A percentile compares a stretch with the other conserved stretches of the same genome.
These are phyloP conservation scores for Fulmarus glacialis DNA, from an alignment of 2,113 vertebrate genomes.

Conservation along the genomic window DNA sequence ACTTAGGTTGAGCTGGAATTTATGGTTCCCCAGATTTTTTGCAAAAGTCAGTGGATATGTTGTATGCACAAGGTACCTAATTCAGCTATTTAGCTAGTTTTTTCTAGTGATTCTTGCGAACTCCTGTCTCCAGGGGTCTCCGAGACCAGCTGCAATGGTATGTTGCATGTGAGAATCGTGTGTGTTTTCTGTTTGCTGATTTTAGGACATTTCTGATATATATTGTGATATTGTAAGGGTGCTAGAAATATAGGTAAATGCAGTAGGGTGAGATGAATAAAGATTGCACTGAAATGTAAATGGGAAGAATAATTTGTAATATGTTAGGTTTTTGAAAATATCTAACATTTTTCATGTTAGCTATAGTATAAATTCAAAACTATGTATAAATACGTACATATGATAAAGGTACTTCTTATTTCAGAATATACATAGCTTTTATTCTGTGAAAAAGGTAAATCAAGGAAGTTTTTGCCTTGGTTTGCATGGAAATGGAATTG, in stretches of 20 bases:
- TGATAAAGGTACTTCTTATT: background rate
- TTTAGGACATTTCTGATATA: background rate
- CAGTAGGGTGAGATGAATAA: background rate
- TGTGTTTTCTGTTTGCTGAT: background rate
- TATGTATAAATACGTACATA: accelerated
- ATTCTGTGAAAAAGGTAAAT: background rate
- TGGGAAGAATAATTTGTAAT: background rate
- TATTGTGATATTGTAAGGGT: background rate
- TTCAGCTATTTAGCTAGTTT: background rate
- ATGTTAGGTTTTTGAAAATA: background rate
- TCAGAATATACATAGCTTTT: background rate
- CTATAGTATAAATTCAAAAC: background rate
- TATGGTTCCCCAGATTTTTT: background rate
- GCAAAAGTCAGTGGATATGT: background rate
- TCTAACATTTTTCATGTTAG: background rate
- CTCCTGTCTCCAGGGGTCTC: background rate
- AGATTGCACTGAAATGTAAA: background rate
- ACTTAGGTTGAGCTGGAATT: background rate
- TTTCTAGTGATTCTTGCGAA: background rate
- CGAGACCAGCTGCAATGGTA: background rate
- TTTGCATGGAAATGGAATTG: background rate
- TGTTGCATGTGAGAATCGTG: accelerated
- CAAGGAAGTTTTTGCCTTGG: background rate
- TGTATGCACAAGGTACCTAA: background rate
- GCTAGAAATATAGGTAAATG: background rate